phyloP scores from a whole-genome alignment of 2,113 vertebrate species.

The Myiozetetes cayanensis region DNA sequence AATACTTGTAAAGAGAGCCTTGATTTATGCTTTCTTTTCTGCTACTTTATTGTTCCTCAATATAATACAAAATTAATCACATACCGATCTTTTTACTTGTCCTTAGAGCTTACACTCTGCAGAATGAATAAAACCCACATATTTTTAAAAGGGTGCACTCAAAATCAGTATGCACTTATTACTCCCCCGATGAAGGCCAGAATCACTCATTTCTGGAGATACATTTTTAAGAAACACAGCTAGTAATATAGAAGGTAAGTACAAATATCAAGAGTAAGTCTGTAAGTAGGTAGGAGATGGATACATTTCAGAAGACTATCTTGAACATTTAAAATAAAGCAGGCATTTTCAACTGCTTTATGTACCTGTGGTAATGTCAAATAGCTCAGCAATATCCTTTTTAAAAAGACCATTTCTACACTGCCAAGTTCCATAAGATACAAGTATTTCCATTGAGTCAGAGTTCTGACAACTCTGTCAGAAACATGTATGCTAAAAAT shows the following conservation, averaged over 20 bases:
- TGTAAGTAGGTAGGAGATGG: background rate
- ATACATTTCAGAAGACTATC: background rate
- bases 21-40: background rate
- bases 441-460: background rate
- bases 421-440: background rate
- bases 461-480: background rate
- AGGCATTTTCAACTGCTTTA: background rate
- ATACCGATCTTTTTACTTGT: background rate
- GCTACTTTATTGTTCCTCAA: background rate
- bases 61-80: background rate
- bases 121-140: background rate
- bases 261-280: background rate
- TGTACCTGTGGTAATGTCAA: background rate
- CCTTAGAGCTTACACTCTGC: background rate
- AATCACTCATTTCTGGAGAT: background rate
- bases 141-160: background rate
- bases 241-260: background rate
- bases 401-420: background rate
- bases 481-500: background rate
- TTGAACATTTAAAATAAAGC: background rate
- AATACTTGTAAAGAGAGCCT: background rate
- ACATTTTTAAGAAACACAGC: background rate
- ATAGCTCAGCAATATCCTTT: background rate
- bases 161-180: background rate
- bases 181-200: background rate